Percentiles rank a stretch among this genome's conserved stretches.
phyloP scores from a whole-genome alignment of 2,113 vertebrate genomes.

The Psittacara wagleri region DNA sequence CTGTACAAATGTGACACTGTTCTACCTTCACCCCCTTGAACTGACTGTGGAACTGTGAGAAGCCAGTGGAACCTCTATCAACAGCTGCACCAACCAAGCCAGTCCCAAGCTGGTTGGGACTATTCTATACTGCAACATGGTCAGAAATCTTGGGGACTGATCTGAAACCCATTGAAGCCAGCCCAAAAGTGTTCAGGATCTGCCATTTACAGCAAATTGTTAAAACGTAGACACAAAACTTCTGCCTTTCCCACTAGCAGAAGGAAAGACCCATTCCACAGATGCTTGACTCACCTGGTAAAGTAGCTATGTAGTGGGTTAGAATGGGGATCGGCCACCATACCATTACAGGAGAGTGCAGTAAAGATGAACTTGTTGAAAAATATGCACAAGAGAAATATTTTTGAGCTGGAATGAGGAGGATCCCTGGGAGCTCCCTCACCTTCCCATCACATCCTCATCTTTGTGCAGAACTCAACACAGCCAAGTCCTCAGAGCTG shows the following conservation, averaged over 20 bases:
- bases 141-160: not conserved
- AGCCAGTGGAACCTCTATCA: not conserved
- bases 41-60: accelerated
- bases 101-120: not conserved
- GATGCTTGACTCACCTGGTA: accelerated
- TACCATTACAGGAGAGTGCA: not conserved
- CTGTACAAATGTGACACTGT: too few relatives aligned
- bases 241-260: not conserved
- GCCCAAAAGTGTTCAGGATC: not conserved
- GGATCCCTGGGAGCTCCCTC: not conserved
- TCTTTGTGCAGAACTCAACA: not conserved
- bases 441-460: accelerated
- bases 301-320: accelerated
- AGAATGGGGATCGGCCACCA: not conserved
- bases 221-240: not conserved
- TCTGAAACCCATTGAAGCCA: not conserved
- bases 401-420: not conserved
- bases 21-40: not conserved
- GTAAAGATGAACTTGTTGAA: not conserved
- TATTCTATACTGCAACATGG: not conserved
- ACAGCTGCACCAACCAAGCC: not conserved
- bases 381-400: not conserved
- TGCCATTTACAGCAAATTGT: not conserved
- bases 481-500: not conserved
- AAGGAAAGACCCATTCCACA: not conserved